Evolutionary conservation across 2,888 invertebrate species (phyloP).

Genomic region (Nipponacmea schrenckii): DNA sequence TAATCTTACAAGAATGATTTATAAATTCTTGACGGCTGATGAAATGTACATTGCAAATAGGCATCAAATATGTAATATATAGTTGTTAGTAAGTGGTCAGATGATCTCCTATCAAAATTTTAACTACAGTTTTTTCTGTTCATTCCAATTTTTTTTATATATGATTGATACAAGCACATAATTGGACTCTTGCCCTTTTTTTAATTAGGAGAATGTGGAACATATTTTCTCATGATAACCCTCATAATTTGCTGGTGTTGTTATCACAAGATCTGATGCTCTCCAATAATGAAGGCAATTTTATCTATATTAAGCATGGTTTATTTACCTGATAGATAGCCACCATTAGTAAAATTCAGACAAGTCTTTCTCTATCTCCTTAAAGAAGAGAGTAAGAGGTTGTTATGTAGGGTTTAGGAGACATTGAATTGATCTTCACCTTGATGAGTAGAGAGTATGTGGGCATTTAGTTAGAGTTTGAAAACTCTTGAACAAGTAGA

Average conservation of each 20-base stretch:
- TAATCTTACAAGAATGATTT: too few species aligned
- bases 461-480: conserved; percentile 2
- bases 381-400: conserved; percentile 6
- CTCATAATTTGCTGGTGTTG: neutral
- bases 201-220: too few species aligned
- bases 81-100: too few species aligned
- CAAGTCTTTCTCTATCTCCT: conserved; percentile 7
- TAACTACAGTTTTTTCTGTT: too few species aligned
- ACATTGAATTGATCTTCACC: neutral
- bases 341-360: conserved; percentile 8
- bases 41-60: too few species aligned
- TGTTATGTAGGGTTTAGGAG: neutral
- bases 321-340: conserved; percentile 1
- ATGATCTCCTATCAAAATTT: too few species aligned
- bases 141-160: too few species aligned
- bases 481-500: neutral
- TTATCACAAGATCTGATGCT: neutral
- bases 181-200: too few species aligned
- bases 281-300: conserved; percentile 3
- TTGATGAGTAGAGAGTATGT: neutral
- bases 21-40: too few species aligned
- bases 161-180: too few species aligned
- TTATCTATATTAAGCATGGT: neutral
- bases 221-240: too few species aligned
- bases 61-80: too few species aligned